Base-by-base conservation (phyloP, 2,113 vertebrate species). In the Cairina moschata region DNA sequence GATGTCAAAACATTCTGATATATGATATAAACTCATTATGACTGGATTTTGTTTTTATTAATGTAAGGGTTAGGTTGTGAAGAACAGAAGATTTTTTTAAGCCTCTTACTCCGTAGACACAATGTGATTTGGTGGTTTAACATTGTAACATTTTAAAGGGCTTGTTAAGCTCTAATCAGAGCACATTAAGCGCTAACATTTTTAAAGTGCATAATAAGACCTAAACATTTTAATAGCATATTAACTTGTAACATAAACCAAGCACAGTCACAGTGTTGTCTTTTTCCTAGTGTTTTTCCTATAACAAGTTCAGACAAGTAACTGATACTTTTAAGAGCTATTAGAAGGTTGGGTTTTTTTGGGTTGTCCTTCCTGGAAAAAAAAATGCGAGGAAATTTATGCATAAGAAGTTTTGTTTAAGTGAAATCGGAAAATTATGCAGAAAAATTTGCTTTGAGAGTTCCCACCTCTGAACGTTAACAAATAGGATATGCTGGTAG, bases 1-100 rank as follows among this genome's bases (percentile, higher is more conserved):
- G 92, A 97, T 97, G 97, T 97, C 97, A 97, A 97, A 96, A 96
- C 96, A 96, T 94, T 95, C 94, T 97, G 97, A 97, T 97, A 96
- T 93, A 97, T 96, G 75, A 94, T 95, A 95, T 96, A 95, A 95
- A 96, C 94, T 95, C 95, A 97, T 96, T 95, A 97, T 96, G 95
- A 90, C 88, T 96, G 83, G 96, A 96, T 96, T 96, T 97, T 96
- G 83, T 90, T 96, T 96, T 97, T 96, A 94, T 93, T 93, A 86
- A 94, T 90, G 88, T 91, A 85, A 95, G 89, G 66, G 92, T 95
- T 95, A 86, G 88, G 86, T 96, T 96, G 94, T 91, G 91, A 87
- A 89, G 92, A 96, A 87, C 46, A 93, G 88, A 89, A 72, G 93
- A 86, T 71, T 86, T 91, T 92, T 96, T 83, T 50, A 95, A 97